Evolutionary conservation across 2,797 vertebrate species (phyloP).

Genomic region (Alauda arvensis): DNA sequence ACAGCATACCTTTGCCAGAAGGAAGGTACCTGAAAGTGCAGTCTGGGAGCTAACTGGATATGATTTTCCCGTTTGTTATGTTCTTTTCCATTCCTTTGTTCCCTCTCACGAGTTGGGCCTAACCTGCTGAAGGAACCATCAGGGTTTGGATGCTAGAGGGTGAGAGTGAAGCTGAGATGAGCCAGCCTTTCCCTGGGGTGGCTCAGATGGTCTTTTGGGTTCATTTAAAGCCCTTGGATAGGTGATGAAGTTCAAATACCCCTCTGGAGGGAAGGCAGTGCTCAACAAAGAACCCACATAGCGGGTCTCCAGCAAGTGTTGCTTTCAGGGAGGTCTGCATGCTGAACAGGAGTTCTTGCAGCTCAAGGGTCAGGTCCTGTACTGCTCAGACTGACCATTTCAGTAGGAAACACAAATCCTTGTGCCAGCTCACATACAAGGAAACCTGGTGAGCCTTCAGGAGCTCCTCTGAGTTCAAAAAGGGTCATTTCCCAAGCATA

Average conservation of each 20-base stretch:
- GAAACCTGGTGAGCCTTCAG: neutral
- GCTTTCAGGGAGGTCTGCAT: neutral
- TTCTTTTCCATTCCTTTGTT: constrained; percentile 22
- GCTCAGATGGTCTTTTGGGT: neutral
- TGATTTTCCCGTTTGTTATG: neutral
- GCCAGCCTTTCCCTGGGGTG: neutral
- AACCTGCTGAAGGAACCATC: neutral
- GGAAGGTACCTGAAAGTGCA: neutral
- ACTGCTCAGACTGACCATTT: neutral
- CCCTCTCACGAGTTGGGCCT: neutral
- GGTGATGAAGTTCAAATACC: neutral
- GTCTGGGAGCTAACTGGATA: neutral
- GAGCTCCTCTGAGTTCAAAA: neutral
- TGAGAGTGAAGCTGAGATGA: neutral
- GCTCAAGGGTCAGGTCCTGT: neutral
- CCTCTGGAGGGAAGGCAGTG: neutral
- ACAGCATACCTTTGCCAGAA: neutral
- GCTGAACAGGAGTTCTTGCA: neutral
- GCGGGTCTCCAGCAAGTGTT: neutral
- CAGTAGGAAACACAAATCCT: neutral
- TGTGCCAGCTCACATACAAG: neutral
- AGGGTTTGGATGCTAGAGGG: neutral
- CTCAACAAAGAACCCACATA: neutral
- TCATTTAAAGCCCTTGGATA: neutral
- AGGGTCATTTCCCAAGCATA: neutral